Percentiles rank a stretch among this genome's conserved stretches.
Evolutionary conservation across 2,888 invertebrate species (phyloP).

Genomic region (Eremobia ochroleuca): DNA sequence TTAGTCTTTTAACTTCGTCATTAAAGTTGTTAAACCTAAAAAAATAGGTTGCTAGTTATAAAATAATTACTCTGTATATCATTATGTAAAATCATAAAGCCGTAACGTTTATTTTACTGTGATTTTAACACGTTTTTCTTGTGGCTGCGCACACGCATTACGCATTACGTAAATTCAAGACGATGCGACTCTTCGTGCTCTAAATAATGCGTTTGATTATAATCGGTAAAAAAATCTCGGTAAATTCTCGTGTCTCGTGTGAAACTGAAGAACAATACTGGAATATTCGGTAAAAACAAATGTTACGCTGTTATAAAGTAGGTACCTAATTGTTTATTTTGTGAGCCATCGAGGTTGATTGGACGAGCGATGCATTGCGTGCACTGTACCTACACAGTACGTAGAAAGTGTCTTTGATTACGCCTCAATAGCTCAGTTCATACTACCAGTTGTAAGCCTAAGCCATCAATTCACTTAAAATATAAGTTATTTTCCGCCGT

Average conservation of each 20-base stretch:
- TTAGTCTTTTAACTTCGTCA: conserved; percentile 5
- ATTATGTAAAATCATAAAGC: conserved; percentile 58
- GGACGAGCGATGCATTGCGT: conserved; percentile 47
- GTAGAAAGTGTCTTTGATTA: conserved; percentile 57
- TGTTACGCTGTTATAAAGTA: conserved; percentile 1
- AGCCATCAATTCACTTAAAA: conserved; percentile 44
- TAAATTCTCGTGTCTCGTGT: conserved; percentile 71
- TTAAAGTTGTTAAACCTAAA: conserved; percentile 36
- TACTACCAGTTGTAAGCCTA: conserved; percentile 4
- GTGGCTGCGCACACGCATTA: conserved; percentile 63
- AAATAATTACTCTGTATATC: conserved; percentile 59
- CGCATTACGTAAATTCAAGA: conserved; percentile 74
- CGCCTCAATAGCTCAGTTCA: conserved; percentile 13
- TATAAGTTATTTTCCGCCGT: conserved; percentile 43
- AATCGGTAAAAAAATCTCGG: conserved; percentile 69
- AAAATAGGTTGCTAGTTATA: conserved; percentile 56
- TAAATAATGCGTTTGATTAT: conserved; percentile 76
- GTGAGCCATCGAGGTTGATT: conserved; percentile 7
- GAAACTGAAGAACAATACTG: conserved; percentile 62
- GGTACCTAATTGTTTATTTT: conserved; percentile 21
- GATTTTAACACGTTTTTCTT: conserved; percentile 56
- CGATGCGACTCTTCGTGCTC: conserved; percentile 75
- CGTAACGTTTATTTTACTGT: conserved; percentile 61
- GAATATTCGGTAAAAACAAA: conserved; percentile 36
- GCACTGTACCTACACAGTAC: conserved; percentile 3